Evolutionary conservation across 2,113 vertebrate genomes (phyloP), one percentile per base, ranked within the genome.

Genomic region (Oreochromis aureus): DNA sequence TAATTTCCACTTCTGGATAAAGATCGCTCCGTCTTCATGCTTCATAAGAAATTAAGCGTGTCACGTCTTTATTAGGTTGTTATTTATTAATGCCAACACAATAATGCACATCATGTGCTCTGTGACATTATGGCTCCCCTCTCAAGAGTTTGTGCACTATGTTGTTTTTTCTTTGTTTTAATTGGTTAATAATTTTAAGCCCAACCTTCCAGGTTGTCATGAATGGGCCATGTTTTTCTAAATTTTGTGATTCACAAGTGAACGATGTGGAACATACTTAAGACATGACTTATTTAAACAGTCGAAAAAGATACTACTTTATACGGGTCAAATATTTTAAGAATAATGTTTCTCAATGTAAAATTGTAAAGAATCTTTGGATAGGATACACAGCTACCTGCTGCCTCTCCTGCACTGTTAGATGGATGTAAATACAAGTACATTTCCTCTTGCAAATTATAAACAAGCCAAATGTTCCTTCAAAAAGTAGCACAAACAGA

Each of bases 1-100:
- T 32, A 3, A 61, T 32, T 61, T 61, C 58, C 58, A 61, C 2
- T 2, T 61, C 0, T 34, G 30, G 58, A 34, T 34, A 34, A 34
- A 61, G 30, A 18, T 61, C 0, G 2, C 2, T 10, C 27, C 0
- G 3, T 61, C 58, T 6, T 61, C 0, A 18, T 18, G 27, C 27
- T 59, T 61, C 58, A 34, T 61, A 61, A 4, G 30, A 34, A 19
- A 34, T 61, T 19, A 61, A 19, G 16, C 4, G 27, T 32, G 58
- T 61, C 2, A 34, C 1, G 1, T 61, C 9, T 61, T 61, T 34
- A 59, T 59, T 59, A 59, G 34, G 30, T 4, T 51, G 18, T 56
- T 32, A 10, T 59, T 59, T 61, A 61, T 6, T 34, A 61, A 61
- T 34, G 16, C 2, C 30, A 34, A 19, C 58, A 61, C 30, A 34